These are phyloP conservation scores for Busseola fusca DNA, from an alignment of 2,888 invertebrate genomes.

Conservation along the genomic window DNA sequence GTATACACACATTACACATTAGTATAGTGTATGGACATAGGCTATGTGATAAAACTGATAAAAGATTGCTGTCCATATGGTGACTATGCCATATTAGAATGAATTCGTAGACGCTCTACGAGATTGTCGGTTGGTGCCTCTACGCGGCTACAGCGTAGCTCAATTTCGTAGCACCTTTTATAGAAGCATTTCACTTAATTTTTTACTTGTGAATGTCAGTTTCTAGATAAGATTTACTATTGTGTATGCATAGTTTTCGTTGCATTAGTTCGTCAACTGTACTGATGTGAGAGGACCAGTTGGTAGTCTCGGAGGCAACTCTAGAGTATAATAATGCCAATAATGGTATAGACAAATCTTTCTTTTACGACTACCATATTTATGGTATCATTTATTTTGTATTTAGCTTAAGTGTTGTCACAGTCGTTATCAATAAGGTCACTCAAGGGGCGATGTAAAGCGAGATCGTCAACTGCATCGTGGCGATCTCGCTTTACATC, in stretches of 20 bases:
- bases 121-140: conserved; percentile 2
- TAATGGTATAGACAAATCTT: background rate
- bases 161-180: conserved; percentile 27
- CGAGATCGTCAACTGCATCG: too few species aligned
- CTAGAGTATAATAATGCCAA: background rate
- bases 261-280: background rate
- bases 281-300: background rate
- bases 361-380: background rate
- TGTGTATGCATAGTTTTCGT: background rate
- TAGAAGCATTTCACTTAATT: background rate
- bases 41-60: background rate
- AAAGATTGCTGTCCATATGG: background rate
- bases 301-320: background rate
- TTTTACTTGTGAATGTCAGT: too few species aligned
- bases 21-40: conserved; percentile 13
- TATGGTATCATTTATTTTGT: background rate
- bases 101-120: conserved; percentile 24
- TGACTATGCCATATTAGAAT: background rate
- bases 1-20: too few species aligned
- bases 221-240: background rate
- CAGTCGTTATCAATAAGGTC: too few species aligned
- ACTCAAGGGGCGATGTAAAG: background rate
- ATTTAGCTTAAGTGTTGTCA: background rate
- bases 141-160: conserved; percentile 52
- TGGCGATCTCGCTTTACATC: background rate